Percentiles rank a stretch among this genome's conserved stretches.
phyloP scores from a whole-genome alignment of 2,113 vertebrate species.

The Ameiurus melas region DNA sequence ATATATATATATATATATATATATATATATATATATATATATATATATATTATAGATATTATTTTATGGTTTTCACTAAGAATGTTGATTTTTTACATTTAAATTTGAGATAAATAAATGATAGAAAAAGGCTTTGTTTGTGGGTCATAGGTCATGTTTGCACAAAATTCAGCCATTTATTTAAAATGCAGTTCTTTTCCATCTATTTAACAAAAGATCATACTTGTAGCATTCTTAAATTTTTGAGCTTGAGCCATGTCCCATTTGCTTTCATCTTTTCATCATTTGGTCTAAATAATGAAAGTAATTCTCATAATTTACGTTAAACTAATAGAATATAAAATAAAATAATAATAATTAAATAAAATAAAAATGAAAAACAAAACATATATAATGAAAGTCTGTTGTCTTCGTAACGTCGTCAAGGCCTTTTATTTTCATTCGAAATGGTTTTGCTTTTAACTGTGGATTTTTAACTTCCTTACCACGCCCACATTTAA shows the following conservation, averaged over 20 bases:
- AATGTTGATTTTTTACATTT: not conserved
- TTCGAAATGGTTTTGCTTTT: not conserved
- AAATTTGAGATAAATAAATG: not conserved
- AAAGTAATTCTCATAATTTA: not conserved
- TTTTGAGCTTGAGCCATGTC: not conserved
- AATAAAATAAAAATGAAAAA: not conserved
- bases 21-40: not conserved
- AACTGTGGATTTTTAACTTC: not conserved
- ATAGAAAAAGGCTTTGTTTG: too few species aligned
- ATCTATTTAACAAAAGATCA: not conserved
- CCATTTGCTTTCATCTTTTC: not conserved
- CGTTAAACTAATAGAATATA: not conserved
- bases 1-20: not conserved
- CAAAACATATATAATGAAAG: not conserved
- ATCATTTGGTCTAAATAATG: not conserved
- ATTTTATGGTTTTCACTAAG: constrained; percentile 7
- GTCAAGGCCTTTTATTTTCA: not conserved
- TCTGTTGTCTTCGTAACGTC: not conserved
- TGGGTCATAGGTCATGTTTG: not conserved
- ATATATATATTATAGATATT: not conserved
- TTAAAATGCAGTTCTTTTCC: not conserved
- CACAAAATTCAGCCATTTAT: not conserved
- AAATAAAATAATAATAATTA: not conserved
- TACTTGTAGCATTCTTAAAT: not conserved
- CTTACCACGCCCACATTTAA: not conserved